Percentiles rank a stretch among this genome's conserved stretches.
Evolutionary conservation across 2,888 invertebrate species (phyloP).

Genomic region (Micropterix aruncella): DNA sequence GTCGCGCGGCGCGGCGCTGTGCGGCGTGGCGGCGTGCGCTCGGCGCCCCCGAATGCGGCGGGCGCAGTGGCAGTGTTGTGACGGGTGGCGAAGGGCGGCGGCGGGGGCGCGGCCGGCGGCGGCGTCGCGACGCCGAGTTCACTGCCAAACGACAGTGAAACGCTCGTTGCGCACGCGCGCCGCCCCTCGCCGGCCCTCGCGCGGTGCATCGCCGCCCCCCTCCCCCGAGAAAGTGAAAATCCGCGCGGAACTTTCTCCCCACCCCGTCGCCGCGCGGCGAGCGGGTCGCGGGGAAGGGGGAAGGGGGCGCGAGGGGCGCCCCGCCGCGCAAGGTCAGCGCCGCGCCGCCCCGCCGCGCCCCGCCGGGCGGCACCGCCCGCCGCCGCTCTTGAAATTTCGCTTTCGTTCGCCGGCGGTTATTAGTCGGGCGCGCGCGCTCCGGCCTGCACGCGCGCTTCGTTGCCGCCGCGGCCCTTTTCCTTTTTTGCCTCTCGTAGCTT

Average conservation of each 20-base stretch:
- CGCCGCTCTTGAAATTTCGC: conserved; percentile 54
- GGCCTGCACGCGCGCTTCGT: conserved; percentile 43
- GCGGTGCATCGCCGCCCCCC: conserved; percentile 6
- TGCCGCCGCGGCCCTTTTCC: conserved; percentile 29
- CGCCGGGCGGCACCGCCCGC: conserved; percentile 16
- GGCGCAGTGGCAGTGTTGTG: conserved; percentile 8
- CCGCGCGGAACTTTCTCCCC: conserved; percentile 32
- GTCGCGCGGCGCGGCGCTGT: neutral
- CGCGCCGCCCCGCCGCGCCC: conserved; percentile 21
- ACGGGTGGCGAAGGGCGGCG: conserved; percentile 9
- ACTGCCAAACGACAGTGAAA: conserved; percentile 14
- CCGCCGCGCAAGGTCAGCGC: conserved; percentile 18
- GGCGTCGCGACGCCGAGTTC: conserved; percentile 19
- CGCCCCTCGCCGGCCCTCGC: conserved; percentile 7
- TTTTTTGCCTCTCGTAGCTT: conserved; percentile 2
- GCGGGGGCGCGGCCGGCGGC: conserved; percentile 20
- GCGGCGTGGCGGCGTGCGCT: neutral
- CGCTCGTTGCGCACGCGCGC: conserved; percentile 11
- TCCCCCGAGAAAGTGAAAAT: conserved; percentile 23
- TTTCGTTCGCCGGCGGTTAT: conserved; percentile 47
- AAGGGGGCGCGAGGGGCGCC: conserved; percentile 18
- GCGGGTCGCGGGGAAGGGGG: conserved; percentile 20
- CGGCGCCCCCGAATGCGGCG: conserved; percentile 4
- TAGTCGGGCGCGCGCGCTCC: conserved; percentile 44
- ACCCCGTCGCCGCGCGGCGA: conserved; percentile 26